A percentile compares a stretch with the other conserved stretches of the same genome.
These are phyloP conservation scores for Dioctria linearis DNA, from an alignment of 2,888 invertebrate species.

Conservation along the genomic window DNA sequence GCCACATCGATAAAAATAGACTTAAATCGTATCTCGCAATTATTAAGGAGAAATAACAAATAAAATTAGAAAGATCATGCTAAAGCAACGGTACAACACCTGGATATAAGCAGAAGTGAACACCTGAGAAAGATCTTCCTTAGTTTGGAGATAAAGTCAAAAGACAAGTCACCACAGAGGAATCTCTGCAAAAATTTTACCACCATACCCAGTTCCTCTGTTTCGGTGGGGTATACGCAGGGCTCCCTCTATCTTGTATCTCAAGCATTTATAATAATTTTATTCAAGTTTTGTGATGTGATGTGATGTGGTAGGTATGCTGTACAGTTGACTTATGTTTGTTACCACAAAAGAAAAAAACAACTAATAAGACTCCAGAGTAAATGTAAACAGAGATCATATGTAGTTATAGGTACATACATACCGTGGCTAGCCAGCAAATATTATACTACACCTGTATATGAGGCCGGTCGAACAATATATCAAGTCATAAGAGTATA, in stretches of 20 bases:
- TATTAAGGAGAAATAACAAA: conserved; percentile 8
- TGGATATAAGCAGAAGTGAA: conserved; percentile 3
- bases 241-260: no score
- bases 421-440: not conserved
- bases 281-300: not conserved
- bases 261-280: not conserved
- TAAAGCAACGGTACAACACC: conserved; percentile 49
- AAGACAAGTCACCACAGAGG: conserved; percentile 13
- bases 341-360: conserved; percentile 16
- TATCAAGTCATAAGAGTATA: conserved; percentile 18
- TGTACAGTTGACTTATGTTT: conserved; percentile 25
- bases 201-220: not conserved
- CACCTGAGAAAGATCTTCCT: conserved; percentile 37
- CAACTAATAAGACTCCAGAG: conserved; percentile 13
- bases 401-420: not conserved
- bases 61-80: conserved; percentile 38
- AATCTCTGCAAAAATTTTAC: conserved; percentile 17
- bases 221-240: no score
- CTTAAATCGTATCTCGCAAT: conserved; percentile 12
- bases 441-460: not conserved
- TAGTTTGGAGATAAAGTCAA: not conserved
- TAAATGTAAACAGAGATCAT: conserved; percentile 49
- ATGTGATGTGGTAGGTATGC: not conserved
- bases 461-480: not conserved
- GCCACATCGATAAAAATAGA: conserved; percentile 36